Evolutionary conservation across 2,888 invertebrate species (phyloP).

Genomic region (Eupithecia vulgata): DNA sequence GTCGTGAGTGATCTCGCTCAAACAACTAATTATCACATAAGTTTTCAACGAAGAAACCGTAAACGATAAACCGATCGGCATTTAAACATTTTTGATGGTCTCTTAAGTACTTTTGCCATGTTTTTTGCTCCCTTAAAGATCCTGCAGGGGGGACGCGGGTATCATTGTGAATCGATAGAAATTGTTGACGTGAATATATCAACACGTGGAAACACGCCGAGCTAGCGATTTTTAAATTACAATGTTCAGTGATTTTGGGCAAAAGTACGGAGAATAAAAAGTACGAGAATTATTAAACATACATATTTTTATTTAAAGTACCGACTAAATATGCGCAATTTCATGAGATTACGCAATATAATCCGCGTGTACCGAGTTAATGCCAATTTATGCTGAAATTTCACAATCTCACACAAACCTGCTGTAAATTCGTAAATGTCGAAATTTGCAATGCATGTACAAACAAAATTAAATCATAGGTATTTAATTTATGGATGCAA

Average conservation of each 20-base stretch:
- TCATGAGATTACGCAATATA: not conserved
- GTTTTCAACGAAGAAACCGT: no score
- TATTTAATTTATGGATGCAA: not conserved
- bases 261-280: not conserved
- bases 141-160: no score
- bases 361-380: not conserved
- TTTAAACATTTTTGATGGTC: no score
- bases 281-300: not conserved
- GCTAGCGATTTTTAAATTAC: not conserved
- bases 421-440: not conserved
- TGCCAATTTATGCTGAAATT: conserved; percentile 2
- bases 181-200: not conserved
- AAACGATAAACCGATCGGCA: no score
- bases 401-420: not conserved
- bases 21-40: no score
- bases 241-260: not conserved
- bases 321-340: not conserved
- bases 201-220: not conserved
- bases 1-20: no score
- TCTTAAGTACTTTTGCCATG: no score
- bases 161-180: no score
- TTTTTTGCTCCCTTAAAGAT: no score
- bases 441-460: not conserved
- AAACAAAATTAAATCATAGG: not conserved
- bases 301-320: not conserved